phyloP scores from a whole-genome alignment of 2,888 invertebrate genomes.

The Cacoxenus indagator region DNA sequence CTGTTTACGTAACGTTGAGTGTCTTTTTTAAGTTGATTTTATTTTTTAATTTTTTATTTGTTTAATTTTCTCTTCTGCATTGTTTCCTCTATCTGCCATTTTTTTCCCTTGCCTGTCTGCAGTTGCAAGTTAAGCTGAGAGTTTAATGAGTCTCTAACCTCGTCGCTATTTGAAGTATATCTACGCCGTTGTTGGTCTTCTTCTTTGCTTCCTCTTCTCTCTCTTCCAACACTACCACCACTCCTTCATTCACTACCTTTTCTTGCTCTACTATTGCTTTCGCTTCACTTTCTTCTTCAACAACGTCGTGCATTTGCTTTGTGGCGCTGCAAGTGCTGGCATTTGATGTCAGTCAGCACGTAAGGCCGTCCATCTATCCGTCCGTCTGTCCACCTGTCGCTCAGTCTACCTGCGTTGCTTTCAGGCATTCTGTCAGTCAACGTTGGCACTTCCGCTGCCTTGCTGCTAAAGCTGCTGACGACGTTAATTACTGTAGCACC shows the following conservation, averaged over 20 bases:
- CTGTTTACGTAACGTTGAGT: conserved; percentile 17
- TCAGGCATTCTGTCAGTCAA: not conserved
- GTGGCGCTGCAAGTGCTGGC: conserved; percentile 48
- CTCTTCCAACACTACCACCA: no score
- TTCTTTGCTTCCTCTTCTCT: conserved; percentile 40
- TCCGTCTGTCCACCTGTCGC: not conserved
- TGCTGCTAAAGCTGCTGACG: not conserved
- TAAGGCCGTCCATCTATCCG: not conserved
- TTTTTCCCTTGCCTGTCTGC: not conserved
- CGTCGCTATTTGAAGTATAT: conserved; percentile 12
- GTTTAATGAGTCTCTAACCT: conserved; percentile 17
- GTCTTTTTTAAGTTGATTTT: not conserved
- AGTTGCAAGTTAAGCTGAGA: not conserved
- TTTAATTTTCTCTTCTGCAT: conserved; percentile 34
- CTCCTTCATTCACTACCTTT: no score
- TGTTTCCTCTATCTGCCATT: conserved; percentile 35
- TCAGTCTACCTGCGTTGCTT: not conserved
- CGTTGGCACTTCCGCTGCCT: conserved; percentile 13
- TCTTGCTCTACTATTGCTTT: conserved; percentile 16
- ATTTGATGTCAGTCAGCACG: not conserved
- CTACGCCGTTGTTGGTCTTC: not conserved
- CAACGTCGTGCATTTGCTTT: no score
- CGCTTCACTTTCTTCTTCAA: conserved; percentile 45
- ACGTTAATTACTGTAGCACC: conserved; percentile 19
- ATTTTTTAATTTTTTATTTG: not conserved